Base-by-base conservation (phyloP, 2,797 vertebrate species). In the Hybognathus amarus region DNA sequence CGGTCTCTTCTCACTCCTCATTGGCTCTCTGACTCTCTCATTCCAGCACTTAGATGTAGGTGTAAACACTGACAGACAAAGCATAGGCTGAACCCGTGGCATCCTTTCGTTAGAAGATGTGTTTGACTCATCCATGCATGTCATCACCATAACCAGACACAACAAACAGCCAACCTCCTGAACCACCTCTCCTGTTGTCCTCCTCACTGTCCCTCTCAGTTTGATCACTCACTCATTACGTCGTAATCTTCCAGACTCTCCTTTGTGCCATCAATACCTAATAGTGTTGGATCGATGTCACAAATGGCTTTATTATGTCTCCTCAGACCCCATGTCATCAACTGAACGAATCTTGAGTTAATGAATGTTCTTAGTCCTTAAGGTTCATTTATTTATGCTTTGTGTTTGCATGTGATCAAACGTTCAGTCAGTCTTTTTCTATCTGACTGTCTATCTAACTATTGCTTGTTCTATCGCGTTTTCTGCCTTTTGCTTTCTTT, bases 181-280 rank as follows among this genome's bases (percentile, higher is more conserved):
- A 56, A 20, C 70, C 69, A 67, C 42, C 47, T 81, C 22, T 27
- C 69, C 80, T 82, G 59, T 76, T 76, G 67, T 38, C 54, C 67
- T 38, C 27, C 42, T 67, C 20, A 1, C 36, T 50, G 45, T 73
- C 73, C 84, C 67, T 70, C 71, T 70, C 56, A 64, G 47, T 71
- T 68, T 84, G 47, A 85, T 83, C 92, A 90, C 88, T 90, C 91
- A 92, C 92, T 92, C 91, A 93, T 93, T 93, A 93, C 89, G 86
- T 93, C 89, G 91, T 93, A 92, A 94, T 94, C 90, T 92, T 88
- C 56, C 66, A 71, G 33, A 45, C 90, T 88, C 89, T 91, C 85
- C 86, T 82, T 85, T 24, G 86, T 89, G 91, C 89, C 90, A 88
- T 88, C 73, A 85, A 67, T 79, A 88, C 88, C 91, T 94, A 90